These are phyloP conservation scores for Amphiura filiformis DNA, from an alignment of 35 echinoderm and acorn worm genomes.

Conservation along the genomic window DNA sequence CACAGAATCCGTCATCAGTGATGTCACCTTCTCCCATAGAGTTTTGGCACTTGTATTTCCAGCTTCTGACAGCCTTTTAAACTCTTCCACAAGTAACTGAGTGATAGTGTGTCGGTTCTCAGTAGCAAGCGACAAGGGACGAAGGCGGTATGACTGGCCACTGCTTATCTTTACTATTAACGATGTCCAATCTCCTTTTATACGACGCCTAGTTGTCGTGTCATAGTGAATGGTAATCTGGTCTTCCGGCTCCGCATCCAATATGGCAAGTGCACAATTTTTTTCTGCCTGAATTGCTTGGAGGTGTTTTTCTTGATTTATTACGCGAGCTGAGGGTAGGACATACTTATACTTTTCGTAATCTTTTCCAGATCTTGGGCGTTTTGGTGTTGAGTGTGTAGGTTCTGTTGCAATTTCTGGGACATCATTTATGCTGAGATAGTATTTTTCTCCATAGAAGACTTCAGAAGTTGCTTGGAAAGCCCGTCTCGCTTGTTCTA, in stretches of 20 bases:
- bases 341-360: neutral
- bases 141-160: neutral
- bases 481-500: constrained; percentile 5
- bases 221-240: constrained; percentile 31
- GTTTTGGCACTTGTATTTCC: neutral
- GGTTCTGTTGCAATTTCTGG: neutral
- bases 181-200: constrained; percentile 23
- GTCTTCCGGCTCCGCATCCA: neutral
- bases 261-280: neutral
- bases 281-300: constrained; percentile 18
- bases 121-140: constrained; percentile 15
- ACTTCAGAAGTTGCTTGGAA: constrained; percentile 18
- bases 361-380: neutral
- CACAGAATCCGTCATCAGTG: constrained; percentile 21
- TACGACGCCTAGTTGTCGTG: constrained; percentile 25
- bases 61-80: neutral
- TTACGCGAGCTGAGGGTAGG: neutral
- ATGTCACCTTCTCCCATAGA: constrained; percentile 32
- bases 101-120: constrained; percentile 27
- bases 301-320: neutral
- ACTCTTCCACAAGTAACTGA: constrained; percentile 11
- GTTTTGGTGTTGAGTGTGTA: constrained; percentile 15
- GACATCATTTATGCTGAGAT: constrained; percentile 17
- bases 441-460: constrained; percentile 13
- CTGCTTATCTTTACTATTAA: constrained; percentile 19